phyloP scores from a whole-genome alignment of 2,113 vertebrate species.

The Neodontobutis hainanensis region DNA sequence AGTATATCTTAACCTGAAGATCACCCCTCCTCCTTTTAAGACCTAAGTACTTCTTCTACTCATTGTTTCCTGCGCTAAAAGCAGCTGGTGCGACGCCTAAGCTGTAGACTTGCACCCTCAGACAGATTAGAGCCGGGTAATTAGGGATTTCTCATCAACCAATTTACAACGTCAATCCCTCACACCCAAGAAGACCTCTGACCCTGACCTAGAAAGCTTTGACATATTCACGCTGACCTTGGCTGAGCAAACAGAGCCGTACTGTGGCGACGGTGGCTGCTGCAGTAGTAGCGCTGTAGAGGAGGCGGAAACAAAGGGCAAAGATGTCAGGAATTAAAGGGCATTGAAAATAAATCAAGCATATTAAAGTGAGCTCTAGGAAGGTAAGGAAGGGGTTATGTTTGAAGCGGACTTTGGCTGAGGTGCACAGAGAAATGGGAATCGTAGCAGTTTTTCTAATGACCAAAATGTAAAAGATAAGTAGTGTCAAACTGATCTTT shows the following conservation, averaged over 20 bases:
- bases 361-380: background rate
- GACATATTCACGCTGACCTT: conserved; percentile 38
- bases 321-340: conserved; percentile 17
- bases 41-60: background rate
- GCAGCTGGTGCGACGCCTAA: conserved; percentile 72
- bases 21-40: conserved; percentile 13
- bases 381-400: background rate
- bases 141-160: conserved; percentile 86
- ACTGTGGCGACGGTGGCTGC: background rate
- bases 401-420: background rate
- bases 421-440: too few species aligned
- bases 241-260: background rate
- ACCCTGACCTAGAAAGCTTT: conserved; percentile 57
- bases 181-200: conserved; percentile 53
- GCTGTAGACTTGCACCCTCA: conserved; percentile 73
- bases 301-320: background rate
- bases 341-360: conserved; percentile 23
- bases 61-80: conserved; percentile 62
- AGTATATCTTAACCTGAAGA: conserved; percentile 5
- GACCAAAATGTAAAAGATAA: too few species aligned
- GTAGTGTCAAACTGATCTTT: too few species aligned
- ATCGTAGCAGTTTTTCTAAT: too few species aligned
- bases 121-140: conserved; percentile 81
- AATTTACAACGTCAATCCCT: conserved; percentile 81
- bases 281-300: too few species aligned